phyloP scores from a whole-genome alignment of 2,888 invertebrate genomes.

The Camptogramma bilineatum region DNA sequence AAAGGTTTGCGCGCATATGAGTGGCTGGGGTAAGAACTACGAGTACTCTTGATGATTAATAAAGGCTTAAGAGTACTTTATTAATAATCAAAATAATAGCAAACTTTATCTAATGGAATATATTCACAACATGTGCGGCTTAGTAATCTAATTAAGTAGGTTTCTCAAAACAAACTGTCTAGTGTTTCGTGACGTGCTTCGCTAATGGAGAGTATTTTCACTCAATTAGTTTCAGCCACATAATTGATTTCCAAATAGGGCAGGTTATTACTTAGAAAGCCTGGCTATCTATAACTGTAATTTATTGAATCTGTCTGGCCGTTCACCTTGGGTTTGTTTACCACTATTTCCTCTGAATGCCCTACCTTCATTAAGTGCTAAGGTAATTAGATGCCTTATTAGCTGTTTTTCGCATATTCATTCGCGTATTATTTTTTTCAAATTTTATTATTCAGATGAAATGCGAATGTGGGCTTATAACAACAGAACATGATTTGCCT shows the following conservation, averaged over 20 bases:
- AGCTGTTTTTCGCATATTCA: not conserved
- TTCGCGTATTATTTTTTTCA: not conserved
- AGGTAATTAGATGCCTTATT: not conserved
- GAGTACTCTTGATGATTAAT: too few relatives aligned
- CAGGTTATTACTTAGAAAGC: constrained; percentile 35
- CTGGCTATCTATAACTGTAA: constrained; percentile 26
- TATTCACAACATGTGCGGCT: not conserved
- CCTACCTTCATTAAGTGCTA: constrained; percentile 1
- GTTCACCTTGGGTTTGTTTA: constrained; percentile 24
- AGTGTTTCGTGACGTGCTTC: constrained; percentile 30
- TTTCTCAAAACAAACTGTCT: constrained; percentile 29
- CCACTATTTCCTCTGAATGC: constrained; percentile 8
- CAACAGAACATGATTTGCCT: not conserved
- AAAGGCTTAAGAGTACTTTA: too few relatives aligned
- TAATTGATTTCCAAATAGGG: constrained; percentile 40
- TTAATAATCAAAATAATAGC: too few relatives aligned
- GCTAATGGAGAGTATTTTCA: constrained; percentile 33
- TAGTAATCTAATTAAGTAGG: constrained; percentile 4
- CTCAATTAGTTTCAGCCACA: constrained; percentile 37
- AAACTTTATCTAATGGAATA: too few relatives aligned
- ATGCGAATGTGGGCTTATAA: not conserved
- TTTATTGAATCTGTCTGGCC: constrained; percentile 27
- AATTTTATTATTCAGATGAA: not conserved
- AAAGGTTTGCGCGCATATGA: too few relatives aligned
- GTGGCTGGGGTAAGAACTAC: too few relatives aligned